Percentiles rank a stretch among this genome's conserved stretches.
These are phyloP conservation scores for Uromys caudimaculatus DNA, from an alignment of 2,797 vertebrate species.

Conservation along the genomic window DNA sequence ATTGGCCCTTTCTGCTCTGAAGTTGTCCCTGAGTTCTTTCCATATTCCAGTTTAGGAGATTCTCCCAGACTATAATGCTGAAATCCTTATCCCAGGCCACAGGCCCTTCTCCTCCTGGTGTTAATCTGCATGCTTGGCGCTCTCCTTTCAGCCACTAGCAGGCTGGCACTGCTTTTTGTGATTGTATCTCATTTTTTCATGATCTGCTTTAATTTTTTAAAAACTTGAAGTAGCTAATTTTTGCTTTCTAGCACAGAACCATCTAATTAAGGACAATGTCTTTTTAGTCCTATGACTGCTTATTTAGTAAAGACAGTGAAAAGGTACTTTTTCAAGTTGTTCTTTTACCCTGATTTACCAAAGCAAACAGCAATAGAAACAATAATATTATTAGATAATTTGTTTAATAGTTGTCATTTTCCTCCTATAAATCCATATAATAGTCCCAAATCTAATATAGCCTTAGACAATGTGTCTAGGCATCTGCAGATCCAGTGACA, in stretches of 20 bases:
- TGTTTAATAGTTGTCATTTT: conserved; percentile 25
- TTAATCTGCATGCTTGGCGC: background rate
- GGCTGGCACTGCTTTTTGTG: background rate
- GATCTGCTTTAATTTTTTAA: background rate
- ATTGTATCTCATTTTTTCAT: background rate
- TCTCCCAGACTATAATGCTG: background rate
- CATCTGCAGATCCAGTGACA: background rate
- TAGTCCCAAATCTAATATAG: conserved; percentile 21
- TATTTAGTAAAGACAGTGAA: conserved; percentile 5
- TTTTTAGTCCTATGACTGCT: background rate
- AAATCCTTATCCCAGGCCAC: background rate
- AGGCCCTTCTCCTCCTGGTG: background rate
- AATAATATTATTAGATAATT: background rate
- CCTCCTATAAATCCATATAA: background rate
- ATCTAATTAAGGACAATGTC: background rate
- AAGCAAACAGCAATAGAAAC: background rate
- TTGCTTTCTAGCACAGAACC: conserved; percentile 20
- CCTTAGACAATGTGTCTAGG: conserved; percentile 1
- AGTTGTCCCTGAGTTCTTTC: background rate
- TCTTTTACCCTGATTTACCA: background rate
- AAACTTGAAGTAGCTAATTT: background rate
- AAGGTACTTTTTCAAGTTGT: conserved; percentile 31
- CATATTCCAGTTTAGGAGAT: background rate
- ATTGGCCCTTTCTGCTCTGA: background rate
- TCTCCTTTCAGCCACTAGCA: background rate